Conservation (phyloP, 2,113 vertebrate species). For the Eulemur macaco region DNA sequence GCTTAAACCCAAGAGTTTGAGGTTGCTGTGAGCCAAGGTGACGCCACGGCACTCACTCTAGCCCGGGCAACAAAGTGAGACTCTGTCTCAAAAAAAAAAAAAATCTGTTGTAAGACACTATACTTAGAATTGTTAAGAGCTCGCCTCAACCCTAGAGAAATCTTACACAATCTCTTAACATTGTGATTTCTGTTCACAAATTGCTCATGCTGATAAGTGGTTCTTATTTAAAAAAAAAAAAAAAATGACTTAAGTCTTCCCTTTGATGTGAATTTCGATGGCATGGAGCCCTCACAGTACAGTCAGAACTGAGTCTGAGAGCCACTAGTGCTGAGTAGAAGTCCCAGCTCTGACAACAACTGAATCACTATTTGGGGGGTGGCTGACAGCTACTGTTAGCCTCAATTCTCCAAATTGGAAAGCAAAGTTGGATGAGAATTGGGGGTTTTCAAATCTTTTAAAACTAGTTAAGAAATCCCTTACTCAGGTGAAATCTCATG, state of each 20-base stretch:
- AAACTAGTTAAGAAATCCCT: background rate
- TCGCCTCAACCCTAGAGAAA: background rate
- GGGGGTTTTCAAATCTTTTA: background rate
- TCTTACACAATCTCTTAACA: background rate
- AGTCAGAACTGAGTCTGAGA: background rate
- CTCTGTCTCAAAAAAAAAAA: too few relatives aligned
- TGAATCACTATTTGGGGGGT: too few relatives aligned
- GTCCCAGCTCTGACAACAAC: background rate
- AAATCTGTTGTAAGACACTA: background rate
- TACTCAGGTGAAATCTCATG: background rate
- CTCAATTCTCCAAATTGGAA: background rate
- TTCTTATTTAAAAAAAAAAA: background rate
- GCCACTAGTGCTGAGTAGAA: background rate
- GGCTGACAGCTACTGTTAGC: background rate
- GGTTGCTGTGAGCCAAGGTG: too few relatives aligned
- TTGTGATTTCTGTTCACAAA: background rate
- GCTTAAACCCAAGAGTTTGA: too few relatives aligned
- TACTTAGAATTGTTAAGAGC: background rate
- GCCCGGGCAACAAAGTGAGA: too few relatives aligned
- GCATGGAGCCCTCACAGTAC: rapidly evolving
- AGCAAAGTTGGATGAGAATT: background rate
- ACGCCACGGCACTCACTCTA: too few relatives aligned
- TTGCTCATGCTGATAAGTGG: background rate
- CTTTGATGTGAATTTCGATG: background rate
- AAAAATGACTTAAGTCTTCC: background rate